Evolutionary conservation across 2,113 vertebrate genomes (phyloP).

Genomic region (Onychostoma macrolepis): DNA sequence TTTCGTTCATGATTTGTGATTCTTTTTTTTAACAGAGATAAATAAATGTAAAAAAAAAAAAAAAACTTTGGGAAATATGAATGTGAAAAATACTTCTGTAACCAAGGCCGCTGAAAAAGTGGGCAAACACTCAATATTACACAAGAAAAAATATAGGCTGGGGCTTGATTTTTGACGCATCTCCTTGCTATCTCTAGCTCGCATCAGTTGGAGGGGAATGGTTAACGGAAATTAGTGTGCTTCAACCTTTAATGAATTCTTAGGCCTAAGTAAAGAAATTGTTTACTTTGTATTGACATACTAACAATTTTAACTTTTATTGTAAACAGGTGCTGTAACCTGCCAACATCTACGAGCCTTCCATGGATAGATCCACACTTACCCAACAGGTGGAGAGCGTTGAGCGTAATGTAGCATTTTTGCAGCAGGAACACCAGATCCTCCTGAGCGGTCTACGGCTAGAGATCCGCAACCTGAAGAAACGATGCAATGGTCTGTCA

Average conservation of each 20-base stretch:
- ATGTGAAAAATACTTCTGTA: neutral
- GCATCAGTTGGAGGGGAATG: neutral
- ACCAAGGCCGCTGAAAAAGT: neutral
- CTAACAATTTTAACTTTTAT: neutral
- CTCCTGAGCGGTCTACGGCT: slow-evolving; percentile 88
- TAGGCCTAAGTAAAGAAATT: neutral
- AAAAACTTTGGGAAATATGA: no score
- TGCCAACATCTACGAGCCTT: slow-evolving; percentile 46
- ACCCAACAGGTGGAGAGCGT: slow-evolving; percentile 94
- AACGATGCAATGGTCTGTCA: slow-evolving; percentile 87
- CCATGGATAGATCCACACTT: slow-evolving; percentile 88
- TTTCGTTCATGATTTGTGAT: neutral
- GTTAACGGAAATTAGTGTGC: neutral
- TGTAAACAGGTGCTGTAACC: neutral
- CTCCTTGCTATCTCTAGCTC: neutral
- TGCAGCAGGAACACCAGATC: slow-evolving; percentile 91
- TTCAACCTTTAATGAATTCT: neutral
- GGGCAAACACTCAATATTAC: neutral
- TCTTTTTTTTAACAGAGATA: no score
- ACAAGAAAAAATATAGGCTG: neutral
- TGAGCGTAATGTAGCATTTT: slow-evolving; percentile 89
- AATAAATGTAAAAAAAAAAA: no score
- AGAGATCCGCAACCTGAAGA: slow-evolving; percentile 92
- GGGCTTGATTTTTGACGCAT: neutral
- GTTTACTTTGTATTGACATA: neutral